Base-by-base conservation (phyloP, 2,797 vertebrate genomes). In the Microchirus variegatus region DNA sequence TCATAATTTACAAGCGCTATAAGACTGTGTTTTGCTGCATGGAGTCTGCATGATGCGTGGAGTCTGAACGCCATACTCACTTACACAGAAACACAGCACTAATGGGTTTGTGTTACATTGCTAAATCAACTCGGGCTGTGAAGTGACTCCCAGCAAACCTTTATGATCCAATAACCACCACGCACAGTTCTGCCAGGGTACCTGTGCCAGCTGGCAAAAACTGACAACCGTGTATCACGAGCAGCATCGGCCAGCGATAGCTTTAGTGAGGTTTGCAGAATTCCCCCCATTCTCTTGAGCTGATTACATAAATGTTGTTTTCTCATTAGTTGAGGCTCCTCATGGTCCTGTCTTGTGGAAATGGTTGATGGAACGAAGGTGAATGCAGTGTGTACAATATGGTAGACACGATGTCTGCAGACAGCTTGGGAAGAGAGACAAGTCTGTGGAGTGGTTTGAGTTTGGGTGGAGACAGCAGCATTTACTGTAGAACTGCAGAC, bases 401-500 rank as follows among this genome's bases (percentile, higher is more conserved):
- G 83, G 84, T 80, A 77, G 81, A 83, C 83, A 81, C 68, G 84
- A 80, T 63, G 79, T 80, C 81, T 84, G 73, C 80, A 72, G 83
- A 83, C 87, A 87, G 82, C 77, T 85, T 53, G 75, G 79, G 82
- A 75, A 73, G 67, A 82, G 65, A 90, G 80, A 90, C 87, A 77
- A 84, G 85, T 77, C 82, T 86, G 84, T 74, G 80, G 86, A 84
- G 83, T 74, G 86, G 86, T 90, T 90, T 87, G 74, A 78, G 78
- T 89, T 90, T 90, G 90, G 90, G 90, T 90, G 90, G 90, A 91
- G 90, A 89, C 88, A 59, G 77, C 82, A 81, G 80, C 84, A 70
- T 89, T 89, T 90, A 92, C 88, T 90, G 90, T 90, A 91, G 83
- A 88, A 89, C 87, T 88, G 84, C 86, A 91, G 89, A 91, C 89